Evolutionary conservation across 92 coral and sea anemone genomes (phyloP), one percentile per base, ranked within the genome.

Genomic region (Metridium senile): DNA sequence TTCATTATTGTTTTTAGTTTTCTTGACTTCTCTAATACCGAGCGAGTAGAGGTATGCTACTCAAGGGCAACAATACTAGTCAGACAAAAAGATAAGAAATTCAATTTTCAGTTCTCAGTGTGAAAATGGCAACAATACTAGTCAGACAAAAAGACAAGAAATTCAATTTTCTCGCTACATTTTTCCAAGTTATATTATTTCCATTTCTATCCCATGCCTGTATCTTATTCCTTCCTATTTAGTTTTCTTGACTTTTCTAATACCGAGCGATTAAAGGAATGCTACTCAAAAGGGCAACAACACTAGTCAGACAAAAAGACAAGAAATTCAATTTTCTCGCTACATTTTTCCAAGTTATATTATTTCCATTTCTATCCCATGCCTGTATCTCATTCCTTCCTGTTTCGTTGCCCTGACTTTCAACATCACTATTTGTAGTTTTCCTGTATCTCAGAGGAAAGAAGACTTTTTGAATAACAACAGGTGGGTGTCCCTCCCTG

Each of bases 401-500:
- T 2, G 23, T 21, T 9, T 54, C 59, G 4, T 3, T 19, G 17
- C 17, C 23, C 25, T 20, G n/a, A 9, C 25, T 59, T 22, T 22
- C 66, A 23, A 59, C 18, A 13, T 39, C 49, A 59, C 33, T 22
- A 6, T 23, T 59, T 26, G 4, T 22, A 8, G 3, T 23, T 59
- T 59, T 59, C 66, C 66, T 22, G 11, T 22, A 26, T 30, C 22
- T 59, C 31, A 23, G 33, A 22, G 66, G 66, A 32, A 30, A 72
- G 27, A 72, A 19, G 8, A 72, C 1, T 51, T 56, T 53, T 22
- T 31, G 47, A 3, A 56, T n/a, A 8, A 10, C 9, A 33, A 31
- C 18, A 3, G 77, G 20, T 1, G 92, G 81, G 0, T 49, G 26
- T 6, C 83, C 92, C 18, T 88, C 82, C 33, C n/a, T 62, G 66